phyloP scores from a whole-genome alignment of 2,113 vertebrate species.

The Myrmophylax atrothorax region DNA sequence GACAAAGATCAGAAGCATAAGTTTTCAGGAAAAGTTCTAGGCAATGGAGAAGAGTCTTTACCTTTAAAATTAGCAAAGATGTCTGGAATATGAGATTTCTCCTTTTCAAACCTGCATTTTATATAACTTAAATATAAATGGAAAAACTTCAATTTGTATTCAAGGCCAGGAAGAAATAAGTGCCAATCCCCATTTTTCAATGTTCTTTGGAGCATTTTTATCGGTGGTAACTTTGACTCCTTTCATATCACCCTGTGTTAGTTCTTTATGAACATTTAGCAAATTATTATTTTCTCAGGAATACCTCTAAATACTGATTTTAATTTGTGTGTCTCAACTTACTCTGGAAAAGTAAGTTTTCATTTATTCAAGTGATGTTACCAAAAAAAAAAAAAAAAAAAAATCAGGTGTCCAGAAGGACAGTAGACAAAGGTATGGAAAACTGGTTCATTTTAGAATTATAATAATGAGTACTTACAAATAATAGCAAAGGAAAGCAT shows the following conservation, averaged over 20 bases:
- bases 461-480: background rate
- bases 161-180: background rate
- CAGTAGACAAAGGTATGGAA: background rate
- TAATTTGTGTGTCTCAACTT: background rate
- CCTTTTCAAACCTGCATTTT: background rate
- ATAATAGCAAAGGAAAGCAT: background rate
- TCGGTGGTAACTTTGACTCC: background rate
- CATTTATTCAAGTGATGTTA: background rate
- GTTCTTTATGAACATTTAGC: background rate
- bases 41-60: background rate
- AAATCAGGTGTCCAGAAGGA: background rate
- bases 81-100: background rate
- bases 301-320: background rate
- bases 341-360: background rate
- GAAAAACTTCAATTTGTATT: background rate
- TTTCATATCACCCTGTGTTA: background rate
- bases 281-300: background rate
- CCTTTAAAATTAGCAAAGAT: background rate
- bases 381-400: background rate
- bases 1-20: background rate
- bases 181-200: background rate
- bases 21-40: background rate
- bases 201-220: background rate
- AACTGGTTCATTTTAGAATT: background rate
- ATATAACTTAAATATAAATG: background rate